Conservation (phyloP, 1,140 invertebrate species). For the Rhopalosiphum padi region DNA sequence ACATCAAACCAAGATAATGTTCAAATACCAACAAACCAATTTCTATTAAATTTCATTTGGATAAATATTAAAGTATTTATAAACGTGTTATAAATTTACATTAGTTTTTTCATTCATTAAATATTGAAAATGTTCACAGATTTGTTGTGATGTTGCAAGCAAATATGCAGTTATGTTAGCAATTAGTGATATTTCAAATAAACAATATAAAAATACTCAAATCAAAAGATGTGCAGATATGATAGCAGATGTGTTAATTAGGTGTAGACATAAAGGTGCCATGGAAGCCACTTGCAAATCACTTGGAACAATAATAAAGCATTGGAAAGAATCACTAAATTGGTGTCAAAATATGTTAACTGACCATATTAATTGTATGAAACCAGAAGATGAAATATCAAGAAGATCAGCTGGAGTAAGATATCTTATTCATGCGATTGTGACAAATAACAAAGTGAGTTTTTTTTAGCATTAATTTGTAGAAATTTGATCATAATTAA, state of each 20-base stretch:
- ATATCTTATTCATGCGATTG: slow-evolving; percentile 76
- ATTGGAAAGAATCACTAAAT: slow-evolving; percentile 43
- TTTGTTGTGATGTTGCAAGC: slow-evolving; percentile 67
- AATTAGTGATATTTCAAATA: neutral
- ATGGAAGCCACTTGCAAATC: slow-evolving; percentile 75
- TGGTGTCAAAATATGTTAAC: slow-evolving; percentile 39
- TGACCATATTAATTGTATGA: slow-evolving; percentile 35
- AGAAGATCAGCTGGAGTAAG: slow-evolving; percentile 79
- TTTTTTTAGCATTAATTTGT: slow-evolving; percentile 60
- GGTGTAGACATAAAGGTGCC: slow-evolving; percentile 80
- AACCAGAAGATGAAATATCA: slow-evolving; percentile 62
- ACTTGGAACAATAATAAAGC: slow-evolving; percentile 66
- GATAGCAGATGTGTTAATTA: slow-evolving; percentile 72
- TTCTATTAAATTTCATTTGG: slow-evolving; percentile 79
- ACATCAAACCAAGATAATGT: slow-evolving; percentile 63
- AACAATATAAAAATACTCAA: slow-evolving; percentile 59
- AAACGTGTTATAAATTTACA: slow-evolving; percentile 59
- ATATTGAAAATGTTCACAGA: slow-evolving; percentile 62
- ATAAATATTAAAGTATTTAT: slow-evolving; percentile 79
- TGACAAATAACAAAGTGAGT: slow-evolving; percentile 68
- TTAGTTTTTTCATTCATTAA: neutral
- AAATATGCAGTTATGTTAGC: slow-evolving; percentile 60
- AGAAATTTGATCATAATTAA: no score
- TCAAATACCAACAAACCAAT: slow-evolving; percentile 71
- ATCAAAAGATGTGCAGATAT: slow-evolving; percentile 66